Evolutionary conservation across 1,140 invertebrate species (phyloP).

Genomic region (Hyposmocoma kahamanoa): DNA sequence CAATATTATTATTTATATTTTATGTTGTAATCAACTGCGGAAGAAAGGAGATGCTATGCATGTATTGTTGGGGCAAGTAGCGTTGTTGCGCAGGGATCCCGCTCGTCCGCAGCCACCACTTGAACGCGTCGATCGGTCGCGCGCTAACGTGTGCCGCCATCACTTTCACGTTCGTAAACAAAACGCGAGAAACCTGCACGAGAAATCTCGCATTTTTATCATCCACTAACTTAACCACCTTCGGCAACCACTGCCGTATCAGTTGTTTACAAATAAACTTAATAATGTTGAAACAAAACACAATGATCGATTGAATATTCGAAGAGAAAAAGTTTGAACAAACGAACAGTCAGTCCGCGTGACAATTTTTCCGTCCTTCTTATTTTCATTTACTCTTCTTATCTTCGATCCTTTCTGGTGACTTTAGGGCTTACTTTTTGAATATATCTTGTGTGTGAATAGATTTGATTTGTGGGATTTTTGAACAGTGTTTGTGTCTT

Average conservation of each 20-base stretch:
- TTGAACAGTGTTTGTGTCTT: conserved; percentile 11
- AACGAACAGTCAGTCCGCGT: background rate
- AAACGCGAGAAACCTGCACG: conserved; percentile 43
- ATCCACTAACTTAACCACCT: conserved; percentile 16
- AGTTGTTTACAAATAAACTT: conserved; percentile 46
- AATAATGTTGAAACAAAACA: conserved; percentile 44
- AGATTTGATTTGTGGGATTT: background rate
- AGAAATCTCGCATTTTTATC: conserved; percentile 50
- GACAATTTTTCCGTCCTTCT: conserved; percentile 12
- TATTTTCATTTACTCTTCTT: conserved; percentile 30
- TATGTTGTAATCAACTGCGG: too few species aligned
- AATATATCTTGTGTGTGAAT: too few species aligned
- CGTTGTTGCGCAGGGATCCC: too few species aligned
- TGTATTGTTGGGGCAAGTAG: too few species aligned
- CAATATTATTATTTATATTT: too few species aligned
- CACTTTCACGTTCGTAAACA: conserved; percentile 55
- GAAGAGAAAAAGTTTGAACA: conserved; percentile 5
- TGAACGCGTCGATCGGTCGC: conserved; percentile 34
- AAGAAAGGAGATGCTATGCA: too few species aligned
- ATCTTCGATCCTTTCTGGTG: conserved; percentile 26
- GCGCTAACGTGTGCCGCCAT: conserved; percentile 43
- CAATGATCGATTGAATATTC: conserved; percentile 23
- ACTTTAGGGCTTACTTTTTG: too few species aligned
- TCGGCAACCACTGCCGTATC: conserved; percentile 21
- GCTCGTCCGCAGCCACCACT: conserved; percentile 38